Percentiles rank a stretch among this genome's conserved stretches.
phyloP scores from a whole-genome alignment of 2,888 invertebrate species.

The Acrobeloides nanus region DNA sequence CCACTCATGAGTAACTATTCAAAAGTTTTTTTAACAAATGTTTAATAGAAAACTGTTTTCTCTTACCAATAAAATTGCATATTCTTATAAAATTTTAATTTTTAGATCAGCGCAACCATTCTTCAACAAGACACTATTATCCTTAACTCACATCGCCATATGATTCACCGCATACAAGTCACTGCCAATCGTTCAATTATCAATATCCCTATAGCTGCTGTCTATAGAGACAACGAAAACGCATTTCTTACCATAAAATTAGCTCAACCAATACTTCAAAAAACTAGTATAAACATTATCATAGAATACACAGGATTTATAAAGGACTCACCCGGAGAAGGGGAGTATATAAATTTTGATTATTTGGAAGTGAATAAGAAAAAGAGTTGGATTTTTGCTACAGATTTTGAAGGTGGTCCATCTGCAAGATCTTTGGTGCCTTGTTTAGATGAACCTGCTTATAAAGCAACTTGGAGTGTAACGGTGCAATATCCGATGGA shows the following conservation, averaged over 20 bases:
- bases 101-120: too few relatives aligned
- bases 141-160: constrained; percentile 15
- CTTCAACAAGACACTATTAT: too few relatives aligned
- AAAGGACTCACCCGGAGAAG: constrained; percentile 20
- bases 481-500: constrained; percentile 21
- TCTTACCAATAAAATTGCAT: constrained; percentile 2
- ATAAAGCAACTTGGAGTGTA: constrained; percentile 21
- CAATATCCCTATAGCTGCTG: background rate
- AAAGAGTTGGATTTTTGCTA: constrained; percentile 25
- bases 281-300: background rate
- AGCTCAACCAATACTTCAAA: background rate
- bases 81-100: background rate
- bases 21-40: background rate
- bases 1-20: too few relatives aligned
- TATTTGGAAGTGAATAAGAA: constrained; percentile 17
- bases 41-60: too few relatives aligned
- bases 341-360: too few relatives aligned
- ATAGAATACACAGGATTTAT: constrained; percentile 22
- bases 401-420: constrained; percentile 28
- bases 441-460: constrained; percentile 30
- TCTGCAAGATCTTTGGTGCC: constrained; percentile 25
- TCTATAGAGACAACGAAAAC: constrained; percentile 13
- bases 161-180: constrained; percentile 9
- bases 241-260: constrained; percentile 8
- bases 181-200: background rate